Evolutionary conservation across 2,888 invertebrate genomes (phyloP).

Genomic region (Glyphotaelius pellucidus): DNA sequence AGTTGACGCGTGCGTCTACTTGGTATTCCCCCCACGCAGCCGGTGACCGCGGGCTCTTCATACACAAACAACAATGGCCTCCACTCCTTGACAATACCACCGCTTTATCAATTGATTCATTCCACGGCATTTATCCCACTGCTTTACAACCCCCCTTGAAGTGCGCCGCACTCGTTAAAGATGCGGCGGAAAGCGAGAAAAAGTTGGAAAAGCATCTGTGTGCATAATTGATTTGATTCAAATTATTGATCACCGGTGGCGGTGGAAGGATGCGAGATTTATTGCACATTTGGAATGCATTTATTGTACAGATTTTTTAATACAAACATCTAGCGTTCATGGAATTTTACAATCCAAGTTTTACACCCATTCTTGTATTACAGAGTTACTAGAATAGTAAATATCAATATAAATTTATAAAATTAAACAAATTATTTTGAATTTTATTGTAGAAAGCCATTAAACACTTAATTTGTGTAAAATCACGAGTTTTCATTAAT

Average conservation of each 20-base stretch:
- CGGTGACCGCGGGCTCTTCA: conserved; percentile 40
- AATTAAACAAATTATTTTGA: no score
- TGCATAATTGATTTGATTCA: background rate
- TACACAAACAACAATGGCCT: conserved; percentile 62
- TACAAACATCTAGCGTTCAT: background rate
- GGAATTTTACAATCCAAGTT: background rate
- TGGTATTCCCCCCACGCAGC: conserved; percentile 36
- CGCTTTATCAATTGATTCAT: conserved; percentile 64
- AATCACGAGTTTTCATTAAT: no score
- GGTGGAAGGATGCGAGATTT: background rate
- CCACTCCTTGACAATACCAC: conserved; percentile 60
- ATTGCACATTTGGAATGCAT: background rate
- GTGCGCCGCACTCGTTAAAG: conserved; percentile 39
- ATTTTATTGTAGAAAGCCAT: no score
- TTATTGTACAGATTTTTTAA: background rate
- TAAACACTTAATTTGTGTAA: no score
- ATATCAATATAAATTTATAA: no score
- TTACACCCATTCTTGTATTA: no score
- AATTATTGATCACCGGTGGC: background rate
- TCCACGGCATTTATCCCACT: conserved; percentile 48
- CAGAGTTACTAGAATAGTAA: no score
- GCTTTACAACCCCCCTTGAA: conserved; percentile 35
- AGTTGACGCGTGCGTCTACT: conserved; percentile 51
- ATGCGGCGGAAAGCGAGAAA: conserved; percentile 20
- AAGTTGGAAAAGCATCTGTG: conserved; percentile 21